Base-by-base conservation (phyloP, 1,140 invertebrate species). In the Drosophila leontia region DNA sequence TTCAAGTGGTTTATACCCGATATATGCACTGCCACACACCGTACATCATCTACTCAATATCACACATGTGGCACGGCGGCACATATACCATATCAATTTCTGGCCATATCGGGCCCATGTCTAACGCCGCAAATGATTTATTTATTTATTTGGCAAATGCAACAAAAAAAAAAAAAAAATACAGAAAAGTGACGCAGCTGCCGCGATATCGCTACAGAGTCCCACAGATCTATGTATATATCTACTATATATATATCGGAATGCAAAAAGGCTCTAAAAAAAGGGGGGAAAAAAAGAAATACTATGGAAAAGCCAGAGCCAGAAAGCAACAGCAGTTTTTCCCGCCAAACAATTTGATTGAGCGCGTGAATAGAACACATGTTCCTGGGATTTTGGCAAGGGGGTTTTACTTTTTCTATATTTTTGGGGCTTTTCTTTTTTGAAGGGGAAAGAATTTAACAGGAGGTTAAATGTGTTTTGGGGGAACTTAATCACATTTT, bases 61-160 rank as follows among this genome's bases (percentile, higher is more conserved):
- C 58, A 47, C 47, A 42, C 37, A 42, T 39, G 48, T 51, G 62
- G 29, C 64, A 34, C 19, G 34, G 19, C 19, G 34, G 19, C 32
- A 37, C 29, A 23, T 13, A 15, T 32, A 51, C 34, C 26, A 39
- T 67, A 69, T 70, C 67, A 70, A 70, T 39, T 53, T 47, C 47
- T 34, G 37, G 42, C 35, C 69, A 65, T 74, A 80, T 84, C 63
- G 68, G 69, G 68, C 71, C 65, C 65, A 64, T 84, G 62, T 58
- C 39, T 78, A 78, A 74, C 69, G 67, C 87, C 72, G 77, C 64
- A 78, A 80, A 90, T 88, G 84, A 88, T 88, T 88, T 88, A 88
- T 88, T 88, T 88, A 88, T 88, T 88, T 88, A 90, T 88, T 88
- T 88, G 82, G 71, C 74, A 83, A 72, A 87, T 80, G 80, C 76